Conservation (phyloP, 2,888 invertebrate genomes). For the Plebejus anna region DNA sequence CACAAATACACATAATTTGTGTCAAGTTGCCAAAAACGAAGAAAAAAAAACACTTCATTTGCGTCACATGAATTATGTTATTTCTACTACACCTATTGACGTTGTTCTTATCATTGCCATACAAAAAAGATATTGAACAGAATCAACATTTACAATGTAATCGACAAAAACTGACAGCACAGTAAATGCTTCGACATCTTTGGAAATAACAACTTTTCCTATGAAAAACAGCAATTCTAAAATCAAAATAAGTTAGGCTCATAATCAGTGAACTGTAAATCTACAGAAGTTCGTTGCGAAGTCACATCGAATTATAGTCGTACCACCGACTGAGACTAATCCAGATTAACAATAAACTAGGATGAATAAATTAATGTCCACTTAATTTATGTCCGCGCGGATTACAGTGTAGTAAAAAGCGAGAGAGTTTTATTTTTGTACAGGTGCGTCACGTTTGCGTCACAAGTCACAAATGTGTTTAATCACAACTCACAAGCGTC, state of each 20-base stretch:
- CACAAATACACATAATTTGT: too few species aligned
- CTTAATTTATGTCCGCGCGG: constrained; percentile 13
- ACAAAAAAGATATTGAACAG: neutral
- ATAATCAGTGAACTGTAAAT: neutral
- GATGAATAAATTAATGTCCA: constrained; percentile 20
- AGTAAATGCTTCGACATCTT: neutral
- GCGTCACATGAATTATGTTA: constrained; percentile 5
- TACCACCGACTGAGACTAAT: constrained; percentile 4
- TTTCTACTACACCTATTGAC: neutral
- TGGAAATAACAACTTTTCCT: neutral
- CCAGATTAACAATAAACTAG: constrained; percentile 19
- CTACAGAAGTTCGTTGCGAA: neutral
- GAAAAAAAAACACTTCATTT: neutral
- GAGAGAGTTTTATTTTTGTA: constrained; percentile 20
- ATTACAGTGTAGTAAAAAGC: constrained; percentile 11
- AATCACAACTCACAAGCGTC: constrained; percentile 61
- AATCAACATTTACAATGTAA: neutral
- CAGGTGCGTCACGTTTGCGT: constrained; percentile 41
- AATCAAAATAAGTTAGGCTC: neutral
- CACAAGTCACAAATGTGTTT: constrained; percentile 63
- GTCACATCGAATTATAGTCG: neutral
- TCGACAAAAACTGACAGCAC: neutral
- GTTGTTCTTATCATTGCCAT: neutral
- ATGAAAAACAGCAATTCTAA: neutral
- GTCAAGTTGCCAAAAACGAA: too few species aligned